These are phyloP conservation scores for Mobula birostris DNA, from an alignment of 2,113 vertebrate species.

Conservation along the genomic window DNA sequence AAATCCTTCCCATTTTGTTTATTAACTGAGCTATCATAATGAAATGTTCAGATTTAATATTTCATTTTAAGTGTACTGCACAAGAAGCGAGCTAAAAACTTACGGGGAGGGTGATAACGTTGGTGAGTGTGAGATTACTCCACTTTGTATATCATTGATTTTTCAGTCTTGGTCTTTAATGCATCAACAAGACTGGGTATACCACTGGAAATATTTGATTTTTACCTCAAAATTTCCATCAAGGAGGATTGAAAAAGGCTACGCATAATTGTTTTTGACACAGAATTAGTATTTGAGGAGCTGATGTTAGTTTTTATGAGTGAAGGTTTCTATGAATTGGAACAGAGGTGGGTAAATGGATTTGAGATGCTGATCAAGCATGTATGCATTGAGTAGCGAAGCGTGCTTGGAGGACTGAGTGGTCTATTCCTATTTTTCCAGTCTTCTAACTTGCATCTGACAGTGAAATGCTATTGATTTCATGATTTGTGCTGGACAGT, in stretches of 20 bases:
- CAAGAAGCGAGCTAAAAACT: not conserved
- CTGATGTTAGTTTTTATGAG: not conserved
- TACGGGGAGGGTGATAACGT: not conserved
- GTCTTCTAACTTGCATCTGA: not conserved
- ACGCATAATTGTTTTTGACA: not conserved
- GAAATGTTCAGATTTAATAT: not conserved
- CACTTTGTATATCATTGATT: not conserved
- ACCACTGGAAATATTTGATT: not conserved
- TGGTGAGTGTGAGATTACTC: not conserved
- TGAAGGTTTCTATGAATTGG: not conserved
- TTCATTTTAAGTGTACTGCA: not conserved
- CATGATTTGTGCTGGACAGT: not conserved
- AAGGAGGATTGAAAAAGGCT: not conserved
- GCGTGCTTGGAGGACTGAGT: not conserved
- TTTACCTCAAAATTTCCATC: not conserved
- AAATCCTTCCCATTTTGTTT: not conserved
- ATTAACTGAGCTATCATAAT: not conserved
- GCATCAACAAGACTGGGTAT: not conserved
- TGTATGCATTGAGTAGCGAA: not conserved
- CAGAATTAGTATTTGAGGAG: not conserved
- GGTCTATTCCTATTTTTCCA: not conserved
- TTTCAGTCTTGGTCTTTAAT: not conserved
- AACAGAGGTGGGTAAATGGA: not conserved
- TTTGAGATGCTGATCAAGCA: not conserved
- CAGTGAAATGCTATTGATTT: not conserved